phyloP scores from a whole-genome alignment of 2,797 vertebrate species.

The Sebastes trivittatus region DNA sequence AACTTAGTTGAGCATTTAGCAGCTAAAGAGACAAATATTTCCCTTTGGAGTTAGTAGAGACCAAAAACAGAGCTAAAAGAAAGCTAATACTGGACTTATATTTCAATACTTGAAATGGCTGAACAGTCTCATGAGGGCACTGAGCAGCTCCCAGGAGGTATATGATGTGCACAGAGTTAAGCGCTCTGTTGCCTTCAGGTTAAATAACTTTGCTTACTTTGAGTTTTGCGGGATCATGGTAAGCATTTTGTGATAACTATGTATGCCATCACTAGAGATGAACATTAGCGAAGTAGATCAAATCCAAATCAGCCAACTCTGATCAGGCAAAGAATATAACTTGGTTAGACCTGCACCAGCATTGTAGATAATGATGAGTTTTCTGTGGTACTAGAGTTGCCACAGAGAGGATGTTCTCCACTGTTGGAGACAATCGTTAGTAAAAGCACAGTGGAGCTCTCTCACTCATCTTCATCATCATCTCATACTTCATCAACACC shows the following conservation, averaged over 20 bases:
- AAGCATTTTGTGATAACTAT: background rate
- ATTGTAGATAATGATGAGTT: background rate
- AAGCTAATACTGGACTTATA: background rate
- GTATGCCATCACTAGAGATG: background rate
- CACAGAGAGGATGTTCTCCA: background rate
- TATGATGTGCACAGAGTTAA: background rate
- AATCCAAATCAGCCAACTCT: background rate
- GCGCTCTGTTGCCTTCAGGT: background rate
- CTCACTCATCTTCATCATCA: background rate
- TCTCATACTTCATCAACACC: background rate
- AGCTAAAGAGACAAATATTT: background rate
- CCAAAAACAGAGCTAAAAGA: background rate
- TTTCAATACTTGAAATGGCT: background rate
- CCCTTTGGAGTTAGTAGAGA: background rate
- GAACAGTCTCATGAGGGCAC: background rate
- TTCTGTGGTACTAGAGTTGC: background rate
- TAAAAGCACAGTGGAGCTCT: background rate
- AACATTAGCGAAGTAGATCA: background rate
- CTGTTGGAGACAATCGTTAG: background rate
- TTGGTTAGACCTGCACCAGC: background rate
- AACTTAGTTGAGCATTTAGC: background rate
- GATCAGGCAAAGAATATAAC: background rate
- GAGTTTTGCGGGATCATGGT: background rate
- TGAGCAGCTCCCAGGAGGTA: background rate
- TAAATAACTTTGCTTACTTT: background rate